Conservation (phyloP, 2,888 invertebrate genomes). For the Drosophila tanythrix region DNA sequence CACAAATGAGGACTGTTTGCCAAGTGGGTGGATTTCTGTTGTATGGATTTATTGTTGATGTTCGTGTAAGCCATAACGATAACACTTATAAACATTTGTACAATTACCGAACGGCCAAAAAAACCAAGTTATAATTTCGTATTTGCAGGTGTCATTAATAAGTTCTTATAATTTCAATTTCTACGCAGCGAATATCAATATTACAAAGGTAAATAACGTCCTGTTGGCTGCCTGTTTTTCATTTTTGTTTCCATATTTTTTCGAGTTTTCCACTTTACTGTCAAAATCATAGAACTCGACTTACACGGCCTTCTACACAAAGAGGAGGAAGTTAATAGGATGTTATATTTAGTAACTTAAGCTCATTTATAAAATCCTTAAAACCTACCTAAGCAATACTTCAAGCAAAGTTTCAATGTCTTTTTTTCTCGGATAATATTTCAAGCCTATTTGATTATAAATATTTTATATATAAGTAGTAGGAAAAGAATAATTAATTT, state of each 20-base stretch:
- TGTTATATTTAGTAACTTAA: background rate
- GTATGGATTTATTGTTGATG: slow-evolving; percentile 62
- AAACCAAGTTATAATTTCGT: slow-evolving; percentile 9
- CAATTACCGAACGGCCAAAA: slow-evolving; percentile 1
- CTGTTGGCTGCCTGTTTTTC: background rate
- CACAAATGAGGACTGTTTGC: slow-evolving; percentile 1
- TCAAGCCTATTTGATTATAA: background rate
- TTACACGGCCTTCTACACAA: background rate
- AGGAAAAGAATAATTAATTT: background rate
- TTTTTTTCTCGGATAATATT: background rate
- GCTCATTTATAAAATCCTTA: background rate
- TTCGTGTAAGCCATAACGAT: slow-evolving; percentile 71
- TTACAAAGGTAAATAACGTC: background rate
- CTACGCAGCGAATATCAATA: slow-evolving; percentile 13
- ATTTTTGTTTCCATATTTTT: background rate
- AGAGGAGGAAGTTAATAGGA: background rate
- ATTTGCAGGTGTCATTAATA: slow-evolving; percentile 29
- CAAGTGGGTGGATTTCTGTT: slow-evolving; percentile 2
- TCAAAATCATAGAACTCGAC: slow-evolving; percentile 6
- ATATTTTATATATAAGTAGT: background rate
- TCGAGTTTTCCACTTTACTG: slow-evolving; percentile 23
- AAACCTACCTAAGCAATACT: background rate
- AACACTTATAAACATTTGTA: slow-evolving; percentile 61
- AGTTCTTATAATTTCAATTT: slow-evolving; percentile 11
- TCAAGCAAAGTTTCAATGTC: background rate